Evolutionary conservation across 2,113 vertebrate genomes (phyloP).

Genomic region (Meriones unguiculatus): DNA sequence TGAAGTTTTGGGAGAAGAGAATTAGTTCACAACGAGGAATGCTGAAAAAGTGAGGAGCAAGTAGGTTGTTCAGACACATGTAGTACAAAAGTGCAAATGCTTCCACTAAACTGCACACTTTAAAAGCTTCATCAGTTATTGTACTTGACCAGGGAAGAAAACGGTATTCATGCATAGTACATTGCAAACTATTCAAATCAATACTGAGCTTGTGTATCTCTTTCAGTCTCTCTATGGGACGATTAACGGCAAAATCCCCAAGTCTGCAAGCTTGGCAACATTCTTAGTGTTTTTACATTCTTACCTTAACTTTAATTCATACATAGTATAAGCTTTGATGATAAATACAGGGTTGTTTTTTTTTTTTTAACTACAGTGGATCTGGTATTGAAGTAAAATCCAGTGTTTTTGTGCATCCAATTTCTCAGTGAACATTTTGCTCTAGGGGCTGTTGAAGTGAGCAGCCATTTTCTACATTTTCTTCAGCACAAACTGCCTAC

Average conservation of each 20-base stretch:
- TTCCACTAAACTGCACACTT: background rate
- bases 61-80: background rate
- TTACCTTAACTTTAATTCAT: background rate
- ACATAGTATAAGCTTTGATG: background rate
- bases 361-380: background rate
- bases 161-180: background rate
- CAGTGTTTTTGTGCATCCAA: background rate
- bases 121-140: background rate
- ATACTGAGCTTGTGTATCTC: background rate
- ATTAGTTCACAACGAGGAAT: rapidly evolving
- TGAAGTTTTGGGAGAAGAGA: no score
- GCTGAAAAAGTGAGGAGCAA: background rate
- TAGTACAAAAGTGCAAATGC: background rate
- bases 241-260: no score
- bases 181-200: background rate
- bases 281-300: rapidly evolving
- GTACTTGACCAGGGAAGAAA: background rate
- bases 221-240: background rate
- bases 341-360: background rate
- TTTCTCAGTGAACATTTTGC: background rate
- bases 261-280: background rate
- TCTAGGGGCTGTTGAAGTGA: rapidly evolving
- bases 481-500: background rate
- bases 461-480: background rate
- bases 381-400: no score